Percentiles rank a stretch among this genome's conserved stretches.
Evolutionary conservation across 1,140 invertebrate species (phyloP).

Genomic region (Drosophila willistoni): DNA sequence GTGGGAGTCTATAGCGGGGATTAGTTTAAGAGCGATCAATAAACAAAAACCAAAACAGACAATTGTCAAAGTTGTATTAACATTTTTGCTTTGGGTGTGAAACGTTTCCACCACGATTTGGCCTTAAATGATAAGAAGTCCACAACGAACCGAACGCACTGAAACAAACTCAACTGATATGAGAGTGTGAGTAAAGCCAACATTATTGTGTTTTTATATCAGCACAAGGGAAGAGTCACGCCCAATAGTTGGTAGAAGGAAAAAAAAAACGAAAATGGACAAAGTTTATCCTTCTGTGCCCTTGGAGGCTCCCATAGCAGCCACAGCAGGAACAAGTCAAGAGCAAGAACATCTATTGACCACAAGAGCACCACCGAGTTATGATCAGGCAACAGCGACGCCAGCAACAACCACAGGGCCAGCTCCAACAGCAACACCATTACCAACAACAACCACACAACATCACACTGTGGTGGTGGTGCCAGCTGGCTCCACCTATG

Average conservation of each 20-base stretch:
- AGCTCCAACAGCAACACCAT: neutral
- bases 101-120: constrained; percentile 41
- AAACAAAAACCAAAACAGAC: constrained; percentile 36
- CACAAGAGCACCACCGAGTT: constrained; percentile 59
- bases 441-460: neutral
- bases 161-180: neutral
- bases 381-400: constrained; percentile 60
- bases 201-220: constrained; percentile 41
- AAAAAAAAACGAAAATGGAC: constrained; percentile 41
- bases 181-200: neutral
- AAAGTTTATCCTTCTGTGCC: constrained; percentile 60
- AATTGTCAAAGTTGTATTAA: constrained; percentile 36
- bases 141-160: constrained; percentile 15
- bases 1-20: constrained; percentile 85
- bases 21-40: constrained; percentile 29
- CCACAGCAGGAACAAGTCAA: neutral
- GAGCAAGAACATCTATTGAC: constrained; percentile 52
- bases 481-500: constrained; percentile 67
- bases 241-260: constrained; percentile 15
- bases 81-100: constrained; percentile 54
- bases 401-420: constrained; percentile 52
- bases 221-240: constrained; percentile 40
- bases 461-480: constrained; percentile 70
- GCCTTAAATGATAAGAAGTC: constrained; percentile 65
- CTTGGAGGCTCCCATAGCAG: constrained; percentile 46